Conservation (phyloP, 2,888 invertebrate genomes). For the Anodontia alba region DNA sequence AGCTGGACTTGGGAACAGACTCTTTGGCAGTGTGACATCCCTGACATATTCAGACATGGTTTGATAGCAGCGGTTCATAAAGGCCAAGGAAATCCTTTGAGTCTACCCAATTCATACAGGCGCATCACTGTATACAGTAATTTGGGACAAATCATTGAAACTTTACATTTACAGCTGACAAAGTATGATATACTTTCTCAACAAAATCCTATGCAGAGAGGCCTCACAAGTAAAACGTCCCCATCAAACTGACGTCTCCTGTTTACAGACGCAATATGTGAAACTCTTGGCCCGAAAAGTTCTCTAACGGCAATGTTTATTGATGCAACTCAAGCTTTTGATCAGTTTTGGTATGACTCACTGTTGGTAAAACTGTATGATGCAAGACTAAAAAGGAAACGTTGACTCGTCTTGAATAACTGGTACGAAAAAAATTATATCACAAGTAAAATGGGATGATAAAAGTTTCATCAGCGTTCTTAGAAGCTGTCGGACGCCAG, state of each 20-base stretch:
- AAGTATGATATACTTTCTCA: background rate
- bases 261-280: background rate
- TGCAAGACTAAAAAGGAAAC: background rate
- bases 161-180: background rate
- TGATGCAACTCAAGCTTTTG: conserved; percentile 5
- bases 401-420: background rate
- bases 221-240: background rate
- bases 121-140: background rate
- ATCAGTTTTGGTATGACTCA: background rate
- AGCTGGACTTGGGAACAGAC: background rate
- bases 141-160: background rate
- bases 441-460: background rate
- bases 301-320: background rate
- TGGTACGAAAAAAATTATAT: background rate
- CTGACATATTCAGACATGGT: background rate
- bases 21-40: background rate
- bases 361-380: background rate
- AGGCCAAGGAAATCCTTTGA: background rate
- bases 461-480: background rate
- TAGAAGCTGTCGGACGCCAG: no score
- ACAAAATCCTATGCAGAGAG: background rate
- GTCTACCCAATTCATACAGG: background rate
- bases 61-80: background rate
- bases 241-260: background rate
- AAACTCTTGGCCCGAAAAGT: background rate